Conservation (phyloP, 2,113 vertebrate genomes). For the Gobius niger region DNA sequence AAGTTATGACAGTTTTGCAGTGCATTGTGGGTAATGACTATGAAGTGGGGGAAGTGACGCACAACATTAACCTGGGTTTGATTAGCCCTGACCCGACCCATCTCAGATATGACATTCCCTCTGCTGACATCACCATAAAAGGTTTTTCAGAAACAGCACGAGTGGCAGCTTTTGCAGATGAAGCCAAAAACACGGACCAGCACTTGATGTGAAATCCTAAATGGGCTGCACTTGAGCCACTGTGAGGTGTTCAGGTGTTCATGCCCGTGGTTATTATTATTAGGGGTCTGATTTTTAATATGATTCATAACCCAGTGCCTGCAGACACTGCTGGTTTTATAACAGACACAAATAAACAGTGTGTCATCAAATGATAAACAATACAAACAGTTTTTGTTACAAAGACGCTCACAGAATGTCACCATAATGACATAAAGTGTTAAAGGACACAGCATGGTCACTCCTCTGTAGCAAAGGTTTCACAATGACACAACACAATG, state of each 20-base stretch:
- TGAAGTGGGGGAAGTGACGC: conserved; percentile 57
- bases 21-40: conserved; percentile 41
- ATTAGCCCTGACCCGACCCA: conserved; percentile 62
- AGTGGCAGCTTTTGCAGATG: conserved; percentile 59
- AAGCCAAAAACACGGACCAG: conserved; percentile 52
- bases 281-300: conserved; percentile 45
- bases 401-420: too few relatives aligned
- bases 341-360: not conserved
- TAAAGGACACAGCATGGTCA: too few relatives aligned
- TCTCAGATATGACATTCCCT: conserved; percentile 56
- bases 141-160: conserved; percentile 60
- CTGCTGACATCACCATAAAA: conserved; percentile 48
- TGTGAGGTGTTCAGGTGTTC: conserved; percentile 66
- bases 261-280: conserved; percentile 48
- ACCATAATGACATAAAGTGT: too few relatives aligned
- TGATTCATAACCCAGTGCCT: conserved; percentile 19
- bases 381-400: too few relatives aligned
- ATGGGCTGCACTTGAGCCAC: conserved; percentile 37
- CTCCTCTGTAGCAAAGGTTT: too few relatives aligned
- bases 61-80: conserved; percentile 62
- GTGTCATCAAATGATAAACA: too few relatives aligned
- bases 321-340: conserved; percentile 43
- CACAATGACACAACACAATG: too few relatives aligned
- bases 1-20: conserved; percentile 3
- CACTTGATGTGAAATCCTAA: conserved; percentile 52